phyloP scores from a whole-genome alignment of 1,140 invertebrate genomes.

The Procambarus virginalis region DNA sequence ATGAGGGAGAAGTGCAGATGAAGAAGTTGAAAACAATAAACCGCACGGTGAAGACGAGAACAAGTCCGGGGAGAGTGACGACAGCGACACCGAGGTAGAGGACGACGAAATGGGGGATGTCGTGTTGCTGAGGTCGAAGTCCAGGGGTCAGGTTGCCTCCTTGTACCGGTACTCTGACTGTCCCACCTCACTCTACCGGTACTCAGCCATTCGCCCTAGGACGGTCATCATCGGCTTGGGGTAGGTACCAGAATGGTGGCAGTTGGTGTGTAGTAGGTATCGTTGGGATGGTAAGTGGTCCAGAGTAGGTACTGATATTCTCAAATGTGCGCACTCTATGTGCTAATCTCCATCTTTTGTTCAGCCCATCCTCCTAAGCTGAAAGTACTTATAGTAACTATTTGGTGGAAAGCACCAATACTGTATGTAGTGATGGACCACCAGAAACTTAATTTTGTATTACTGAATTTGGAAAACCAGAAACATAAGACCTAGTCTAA shows the following conservation, averaged over 20 bases:
- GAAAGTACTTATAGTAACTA: too few relatives aligned
- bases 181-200: neutral
- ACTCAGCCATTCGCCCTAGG: neutral
- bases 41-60: neutral
- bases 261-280: too few relatives aligned
- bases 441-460: too few relatives aligned
- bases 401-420: too few relatives aligned
- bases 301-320: too few relatives aligned
- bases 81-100: neutral
- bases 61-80: neutral
- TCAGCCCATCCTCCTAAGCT: too few relatives aligned
- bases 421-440: too few relatives aligned
- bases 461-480: too few relatives aligned
- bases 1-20: neutral
- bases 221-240: slow-evolving; percentile 26
- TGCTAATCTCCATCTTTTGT: too few relatives aligned
- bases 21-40: neutral
- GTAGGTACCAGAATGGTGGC: neutral
- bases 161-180: slow-evolving; percentile 1
- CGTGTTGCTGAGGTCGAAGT: slow-evolving; percentile 9
- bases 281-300: too few relatives aligned
- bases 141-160: neutral
- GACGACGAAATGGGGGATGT: slow-evolving; percentile 6
- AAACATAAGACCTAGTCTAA: too few relatives aligned
- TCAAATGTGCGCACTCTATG: too few relatives aligned